Conservation (phyloP, 1,140 invertebrate species). For the Vollenhovia emeryi region DNA sequence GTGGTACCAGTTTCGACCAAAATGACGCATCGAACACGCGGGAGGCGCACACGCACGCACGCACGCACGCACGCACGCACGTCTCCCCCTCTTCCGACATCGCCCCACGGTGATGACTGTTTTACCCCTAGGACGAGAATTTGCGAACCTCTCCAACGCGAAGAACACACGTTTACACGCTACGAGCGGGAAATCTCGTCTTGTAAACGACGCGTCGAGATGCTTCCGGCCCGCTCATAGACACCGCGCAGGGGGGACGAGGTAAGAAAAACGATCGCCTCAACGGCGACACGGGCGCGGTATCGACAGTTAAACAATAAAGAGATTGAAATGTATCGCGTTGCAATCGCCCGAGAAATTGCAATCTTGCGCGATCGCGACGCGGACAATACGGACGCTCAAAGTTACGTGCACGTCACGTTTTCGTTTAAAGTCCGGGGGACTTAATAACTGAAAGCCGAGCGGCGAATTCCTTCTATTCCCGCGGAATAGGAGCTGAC, state of each 20-base stretch:
- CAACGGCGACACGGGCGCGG: background rate
- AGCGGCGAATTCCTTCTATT: slow-evolving; percentile 39
- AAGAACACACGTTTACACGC: background rate
- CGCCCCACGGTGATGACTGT: slow-evolving; percentile 12
- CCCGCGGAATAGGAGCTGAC: slow-evolving; percentile 30
- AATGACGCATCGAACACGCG: slow-evolving; percentile 51
- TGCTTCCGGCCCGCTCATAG: background rate
- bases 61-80: background rate
- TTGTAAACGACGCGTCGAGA: background rate
- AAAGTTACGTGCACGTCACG: background rate
- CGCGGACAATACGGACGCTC: background rate
- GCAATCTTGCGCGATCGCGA: background rate
- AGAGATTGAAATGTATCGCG: background rate
- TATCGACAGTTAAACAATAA: background rate
- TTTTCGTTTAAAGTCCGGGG: slow-evolving; percentile 2
- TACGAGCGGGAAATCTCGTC: background rate
- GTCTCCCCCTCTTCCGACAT: background rate
- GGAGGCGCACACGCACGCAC: slow-evolving; percentile 11
- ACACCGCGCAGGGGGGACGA: background rate
- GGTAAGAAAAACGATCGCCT: background rate
- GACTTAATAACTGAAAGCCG: slow-evolving; percentile 15
- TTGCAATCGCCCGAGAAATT: background rate
- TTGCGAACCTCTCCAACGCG: background rate
- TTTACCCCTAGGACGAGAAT: background rate
- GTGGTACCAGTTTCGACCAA: slow-evolving; percentile 40